phyloP scores from a whole-genome alignment of 2,888 invertebrate genomes.

The Kuschelorhynchus macadamiae region DNA sequence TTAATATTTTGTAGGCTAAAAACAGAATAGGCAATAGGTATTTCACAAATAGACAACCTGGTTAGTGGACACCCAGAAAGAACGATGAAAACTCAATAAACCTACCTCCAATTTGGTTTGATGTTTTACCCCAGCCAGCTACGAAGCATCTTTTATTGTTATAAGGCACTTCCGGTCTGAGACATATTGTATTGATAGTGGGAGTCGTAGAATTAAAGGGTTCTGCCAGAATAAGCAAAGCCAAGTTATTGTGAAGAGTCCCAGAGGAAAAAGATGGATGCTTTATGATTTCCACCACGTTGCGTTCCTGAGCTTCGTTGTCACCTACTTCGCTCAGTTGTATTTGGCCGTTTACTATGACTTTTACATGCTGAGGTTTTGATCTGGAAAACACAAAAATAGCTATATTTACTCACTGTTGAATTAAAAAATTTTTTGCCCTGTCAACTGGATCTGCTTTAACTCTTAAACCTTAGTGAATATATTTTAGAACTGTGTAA shows the following conservation, averaged over 20 bases:
- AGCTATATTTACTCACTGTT: too few species aligned
- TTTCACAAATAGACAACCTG: neutral
- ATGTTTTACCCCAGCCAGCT: conserved; percentile 77
- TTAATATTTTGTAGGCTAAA: conserved; percentile 67
- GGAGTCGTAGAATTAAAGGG: conserved; percentile 70
- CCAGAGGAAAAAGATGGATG: conserved; percentile 71
- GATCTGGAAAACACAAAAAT: too few species aligned
- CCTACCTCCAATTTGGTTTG: neutral
- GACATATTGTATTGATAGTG: conserved; percentile 77
- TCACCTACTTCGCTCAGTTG: conserved; percentile 74
- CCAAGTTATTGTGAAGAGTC: conserved; percentile 77
- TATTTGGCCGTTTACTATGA: conserved; percentile 85
- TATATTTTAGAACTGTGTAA: too few species aligned
- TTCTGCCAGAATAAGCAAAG: conserved; percentile 74
- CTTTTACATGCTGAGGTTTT: conserved; percentile 32
- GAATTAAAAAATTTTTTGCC: too few species aligned
- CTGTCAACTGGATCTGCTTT: too few species aligned
- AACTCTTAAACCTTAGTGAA: too few species aligned
- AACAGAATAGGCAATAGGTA: conserved; percentile 10
- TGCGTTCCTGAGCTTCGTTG: conserved; percentile 75
- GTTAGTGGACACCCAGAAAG: too few species aligned
- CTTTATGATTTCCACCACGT: conserved; percentile 68
- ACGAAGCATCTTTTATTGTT: conserved; percentile 73
- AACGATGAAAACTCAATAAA: neutral
- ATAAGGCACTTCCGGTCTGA: conserved; percentile 74